Percentiles rank a stretch among this genome's conserved stretches.
These are phyloP conservation scores for Anolis carolinensis DNA, from an alignment of 2,113 vertebrate genomes.

Conservation along the genomic window DNA sequence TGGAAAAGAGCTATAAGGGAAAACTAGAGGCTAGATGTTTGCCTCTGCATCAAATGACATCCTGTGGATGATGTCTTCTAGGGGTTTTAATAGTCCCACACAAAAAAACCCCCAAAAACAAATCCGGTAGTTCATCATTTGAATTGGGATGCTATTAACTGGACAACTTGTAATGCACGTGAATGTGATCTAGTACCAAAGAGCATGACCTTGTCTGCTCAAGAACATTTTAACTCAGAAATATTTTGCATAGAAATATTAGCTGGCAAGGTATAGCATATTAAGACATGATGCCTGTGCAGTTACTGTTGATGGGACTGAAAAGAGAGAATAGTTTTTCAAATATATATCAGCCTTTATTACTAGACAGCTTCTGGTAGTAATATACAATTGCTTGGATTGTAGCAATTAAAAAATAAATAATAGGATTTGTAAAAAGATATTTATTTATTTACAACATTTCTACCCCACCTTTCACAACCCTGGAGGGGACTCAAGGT, in stretches of 20 bases:
- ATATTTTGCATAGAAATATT: not conserved
- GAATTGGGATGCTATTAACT: not conserved
- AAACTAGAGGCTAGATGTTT: not conserved
- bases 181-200: not conserved
- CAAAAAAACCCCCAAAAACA: not conserved
- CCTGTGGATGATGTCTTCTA: not conserved
- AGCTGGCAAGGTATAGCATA: not conserved
- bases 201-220: not conserved
- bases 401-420: too few relatives aligned
- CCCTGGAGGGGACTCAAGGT: too few relatives aligned
- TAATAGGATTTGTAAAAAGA: too few relatives aligned
- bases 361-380: too few relatives aligned
- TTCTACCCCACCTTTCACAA: too few relatives aligned
- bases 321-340: not conserved
- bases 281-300: not conserved
- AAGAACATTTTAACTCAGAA: not conserved
- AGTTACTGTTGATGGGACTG: not conserved
- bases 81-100: not conserved
- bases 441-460: too few relatives aligned
- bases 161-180: conserved; percentile 1
- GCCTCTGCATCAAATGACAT: not conserved
- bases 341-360: not conserved
- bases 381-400: too few relatives aligned
- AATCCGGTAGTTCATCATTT: not conserved
- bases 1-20: not conserved